A percentile compares a stretch with the other conserved stretches of the same genome.
These are phyloP conservation scores for Rhinella marina DNA, from an alignment of 2,797 vertebrate species.

Conservation along the genomic window DNA sequence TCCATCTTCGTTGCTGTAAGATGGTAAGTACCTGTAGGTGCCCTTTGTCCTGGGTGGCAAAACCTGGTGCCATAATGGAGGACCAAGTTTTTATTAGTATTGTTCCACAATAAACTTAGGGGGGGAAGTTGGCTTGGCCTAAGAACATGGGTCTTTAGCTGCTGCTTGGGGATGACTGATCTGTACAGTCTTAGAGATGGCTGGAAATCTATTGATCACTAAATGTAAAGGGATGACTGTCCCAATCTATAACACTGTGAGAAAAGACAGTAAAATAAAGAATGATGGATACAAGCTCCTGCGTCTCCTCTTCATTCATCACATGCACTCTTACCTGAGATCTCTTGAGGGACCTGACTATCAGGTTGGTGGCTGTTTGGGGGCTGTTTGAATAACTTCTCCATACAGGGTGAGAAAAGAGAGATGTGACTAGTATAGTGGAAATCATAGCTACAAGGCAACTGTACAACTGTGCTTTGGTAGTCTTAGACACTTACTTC, in stretches of 20 bases:
- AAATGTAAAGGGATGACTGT: constrained; percentile 22
- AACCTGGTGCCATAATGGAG: no score
- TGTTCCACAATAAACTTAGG: not conserved
- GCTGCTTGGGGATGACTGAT: constrained; percentile 14
- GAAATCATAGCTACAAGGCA: no score
- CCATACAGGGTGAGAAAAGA: no score
- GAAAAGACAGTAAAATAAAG: constrained; percentile 45
- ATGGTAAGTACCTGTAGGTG: not conserved
- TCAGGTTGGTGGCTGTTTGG: no score
- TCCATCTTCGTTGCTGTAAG: not conserved
- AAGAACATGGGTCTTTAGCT: not conserved
- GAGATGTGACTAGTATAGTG: no score
- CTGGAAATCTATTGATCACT: constrained; percentile 22
- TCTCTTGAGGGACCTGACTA: not conserved
- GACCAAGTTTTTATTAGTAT: not conserved
- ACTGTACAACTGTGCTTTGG: no score
- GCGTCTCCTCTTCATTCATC: not conserved
- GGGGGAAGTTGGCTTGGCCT: not conserved
- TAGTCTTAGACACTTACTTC: no score
- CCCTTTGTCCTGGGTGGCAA: not conserved
- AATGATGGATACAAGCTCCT: not conserved
- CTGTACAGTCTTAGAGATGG: constrained; percentile 7
- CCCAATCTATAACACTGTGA: constrained; percentile 48
- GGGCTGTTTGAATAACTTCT: no score
- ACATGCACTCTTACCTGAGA: not conserved